These are phyloP conservation scores for Drosophila paranaensis DNA, from an alignment of 2,888 invertebrate genomes.

Conservation along the genomic window DNA sequence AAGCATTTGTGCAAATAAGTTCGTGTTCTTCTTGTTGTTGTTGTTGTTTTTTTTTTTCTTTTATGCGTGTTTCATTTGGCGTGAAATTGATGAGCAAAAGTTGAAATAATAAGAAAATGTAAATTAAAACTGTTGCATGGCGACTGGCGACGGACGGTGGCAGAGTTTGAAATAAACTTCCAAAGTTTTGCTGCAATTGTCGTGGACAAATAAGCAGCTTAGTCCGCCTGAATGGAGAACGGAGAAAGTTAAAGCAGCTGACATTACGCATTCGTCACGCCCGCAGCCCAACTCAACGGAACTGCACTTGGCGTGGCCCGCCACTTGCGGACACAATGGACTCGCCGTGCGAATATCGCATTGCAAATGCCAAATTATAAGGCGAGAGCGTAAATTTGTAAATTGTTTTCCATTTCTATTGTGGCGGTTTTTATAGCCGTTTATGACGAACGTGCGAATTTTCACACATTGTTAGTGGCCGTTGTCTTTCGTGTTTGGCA, in stretches of 20 bases:
- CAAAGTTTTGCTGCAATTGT: slow-evolving; percentile 46
- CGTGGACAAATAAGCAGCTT: slow-evolving; percentile 23
- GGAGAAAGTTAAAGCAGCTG: background rate
- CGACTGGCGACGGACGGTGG: slow-evolving; percentile 4
- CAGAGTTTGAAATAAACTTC: slow-evolving; percentile 32
- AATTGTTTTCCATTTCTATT: slow-evolving; percentile 56
- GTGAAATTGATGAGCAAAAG: slow-evolving; percentile 64
- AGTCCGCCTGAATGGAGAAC: background rate
- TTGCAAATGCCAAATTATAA: slow-evolving; percentile 42
- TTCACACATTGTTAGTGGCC: slow-evolving; percentile 67
- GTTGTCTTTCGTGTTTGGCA: slow-evolving; percentile 64
- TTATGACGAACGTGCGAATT: slow-evolving; percentile 76
- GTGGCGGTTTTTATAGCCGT: slow-evolving; percentile 59
- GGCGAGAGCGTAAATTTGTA: slow-evolving; percentile 38
- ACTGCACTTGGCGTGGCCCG: slow-evolving; percentile 19
- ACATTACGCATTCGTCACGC: background rate
- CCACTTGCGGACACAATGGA: slow-evolving; percentile 18
- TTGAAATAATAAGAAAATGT: slow-evolving; percentile 17
- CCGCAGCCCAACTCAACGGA: too few relatives aligned
- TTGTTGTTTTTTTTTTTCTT: background rate
- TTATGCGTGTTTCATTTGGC: slow-evolving; percentile 59
- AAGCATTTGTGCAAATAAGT: slow-evolving; percentile 73
- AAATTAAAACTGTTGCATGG: slow-evolving; percentile 29
- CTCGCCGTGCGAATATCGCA: slow-evolving; percentile 19
- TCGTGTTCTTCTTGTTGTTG: slow-evolving; percentile 31